phyloP scores from a whole-genome alignment of 2,888 invertebrate species.

The Uropetala carovei region DNA sequence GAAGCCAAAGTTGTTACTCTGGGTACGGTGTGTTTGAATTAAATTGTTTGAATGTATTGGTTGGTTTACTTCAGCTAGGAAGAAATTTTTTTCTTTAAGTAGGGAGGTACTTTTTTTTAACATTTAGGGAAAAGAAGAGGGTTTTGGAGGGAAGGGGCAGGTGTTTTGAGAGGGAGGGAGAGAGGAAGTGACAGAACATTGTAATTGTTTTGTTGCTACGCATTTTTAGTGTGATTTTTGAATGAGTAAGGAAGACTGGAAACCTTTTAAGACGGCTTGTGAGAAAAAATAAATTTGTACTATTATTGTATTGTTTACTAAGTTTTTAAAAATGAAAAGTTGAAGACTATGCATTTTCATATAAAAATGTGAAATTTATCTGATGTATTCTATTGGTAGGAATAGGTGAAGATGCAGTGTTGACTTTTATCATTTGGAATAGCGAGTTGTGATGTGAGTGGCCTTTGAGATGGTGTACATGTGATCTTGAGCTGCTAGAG shows the following conservation, averaged over 20 bases:
- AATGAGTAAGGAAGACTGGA: conserved; percentile 55
- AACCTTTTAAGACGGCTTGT: conserved; percentile 18
- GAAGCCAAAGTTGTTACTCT: conserved; percentile 63
- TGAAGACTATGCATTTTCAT: conserved; percentile 59
- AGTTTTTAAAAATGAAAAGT: conserved; percentile 43
- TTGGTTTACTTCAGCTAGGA: conserved; percentile 55
- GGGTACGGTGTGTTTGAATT: conserved; percentile 64
- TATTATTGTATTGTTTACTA: conserved; percentile 58
- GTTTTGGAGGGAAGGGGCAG: background rate
- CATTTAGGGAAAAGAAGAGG: background rate
- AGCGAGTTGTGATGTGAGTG: conserved; percentile 61
- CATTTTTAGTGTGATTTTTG: conserved; percentile 40
- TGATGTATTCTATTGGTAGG: conserved; percentile 53
- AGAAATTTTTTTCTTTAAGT: background rate
- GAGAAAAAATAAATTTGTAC: conserved; percentile 58
- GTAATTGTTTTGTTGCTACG: conserved; percentile 38
- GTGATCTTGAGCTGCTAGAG: conserved; percentile 50
- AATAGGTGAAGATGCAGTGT: conserved; percentile 46
- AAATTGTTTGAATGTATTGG: conserved; percentile 61
- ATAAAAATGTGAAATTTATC: conserved; percentile 57
- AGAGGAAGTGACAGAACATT: background rate
- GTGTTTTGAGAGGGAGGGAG: background rate
- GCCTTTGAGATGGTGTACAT: conserved; percentile 59
- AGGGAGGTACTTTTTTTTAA: background rate
- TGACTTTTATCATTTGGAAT: conserved; percentile 41